Evolutionary conservation across 2,888 invertebrate species (phyloP).

Genomic region (Agrotis segetum): DNA sequence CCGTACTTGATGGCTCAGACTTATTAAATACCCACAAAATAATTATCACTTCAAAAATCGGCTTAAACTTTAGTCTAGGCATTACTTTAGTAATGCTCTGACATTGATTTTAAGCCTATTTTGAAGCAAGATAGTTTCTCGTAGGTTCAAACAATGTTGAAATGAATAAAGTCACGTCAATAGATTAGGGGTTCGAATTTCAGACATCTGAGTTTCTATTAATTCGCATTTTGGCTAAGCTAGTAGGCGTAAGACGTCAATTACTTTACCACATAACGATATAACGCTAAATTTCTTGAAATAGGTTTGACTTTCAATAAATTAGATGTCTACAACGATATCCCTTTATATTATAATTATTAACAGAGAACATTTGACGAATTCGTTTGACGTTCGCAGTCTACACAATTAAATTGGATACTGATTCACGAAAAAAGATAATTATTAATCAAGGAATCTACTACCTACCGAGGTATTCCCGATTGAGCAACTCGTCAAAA

Average conservation of each 20-base stretch:
- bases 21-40: too few species aligned
- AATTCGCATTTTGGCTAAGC: neutral
- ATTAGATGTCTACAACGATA: slow-evolving; percentile 40
- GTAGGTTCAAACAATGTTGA: neutral
- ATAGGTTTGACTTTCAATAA: slow-evolving; percentile 50
- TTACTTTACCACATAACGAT: slow-evolving; percentile 30
- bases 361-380: slow-evolving; percentile 37
- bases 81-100: too few species aligned
- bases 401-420: slow-evolving; percentile 37
- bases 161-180: neutral
- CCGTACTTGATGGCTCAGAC: too few species aligned
- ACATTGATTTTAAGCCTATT: too few species aligned
- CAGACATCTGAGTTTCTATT: too few species aligned
- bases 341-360: slow-evolving; percentile 17
- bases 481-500: too few species aligned
- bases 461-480: too few species aligned
- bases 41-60: too few species aligned
- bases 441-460: too few species aligned
- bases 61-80: too few species aligned
- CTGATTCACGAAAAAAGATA: slow-evolving; percentile 4
- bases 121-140: too few species aligned
- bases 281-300: slow-evolving; percentile 32
- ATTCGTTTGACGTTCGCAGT: slow-evolving; percentile 32
- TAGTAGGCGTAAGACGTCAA: slow-evolving; percentile 2
- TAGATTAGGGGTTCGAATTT: neutral